phyloP scores from a whole-genome alignment of 2,113 vertebrate genomes.

The Ictalurus punctatus region DNA sequence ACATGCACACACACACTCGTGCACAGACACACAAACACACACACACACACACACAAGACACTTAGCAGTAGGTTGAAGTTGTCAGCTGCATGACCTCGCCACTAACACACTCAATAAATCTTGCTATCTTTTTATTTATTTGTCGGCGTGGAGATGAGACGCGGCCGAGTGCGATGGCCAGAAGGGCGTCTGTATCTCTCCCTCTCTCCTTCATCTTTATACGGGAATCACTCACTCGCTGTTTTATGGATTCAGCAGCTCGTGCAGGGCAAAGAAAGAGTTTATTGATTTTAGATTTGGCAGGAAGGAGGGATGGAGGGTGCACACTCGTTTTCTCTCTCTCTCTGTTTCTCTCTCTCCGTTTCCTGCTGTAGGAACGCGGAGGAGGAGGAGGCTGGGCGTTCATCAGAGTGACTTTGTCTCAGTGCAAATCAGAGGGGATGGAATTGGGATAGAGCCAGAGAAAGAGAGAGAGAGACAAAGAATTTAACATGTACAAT shows the following conservation, averaged over 20 bases:
- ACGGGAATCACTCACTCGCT: slow-evolving; percentile 65
- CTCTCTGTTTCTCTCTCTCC: background rate
- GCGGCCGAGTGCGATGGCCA: slow-evolving; percentile 15
- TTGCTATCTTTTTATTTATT: slow-evolving; percentile 33
- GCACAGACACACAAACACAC: background rate
- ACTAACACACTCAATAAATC: slow-evolving; percentile 42
- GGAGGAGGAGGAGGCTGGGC: background rate
- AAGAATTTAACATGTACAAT: background rate
- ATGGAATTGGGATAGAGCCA: slow-evolving; percentile 40
- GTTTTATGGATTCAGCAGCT: slow-evolving; percentile 74
- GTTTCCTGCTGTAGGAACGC: slow-evolving; percentile 22
- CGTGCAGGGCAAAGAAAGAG: slow-evolving; percentile 69
- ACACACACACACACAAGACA: background rate
- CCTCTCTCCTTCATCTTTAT: slow-evolving; percentile 66
- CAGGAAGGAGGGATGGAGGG: slow-evolving; percentile 57
- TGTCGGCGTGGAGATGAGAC: slow-evolving; percentile 8
- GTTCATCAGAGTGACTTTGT: slow-evolving; percentile 50
- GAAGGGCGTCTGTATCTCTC: slow-evolving; percentile 44
- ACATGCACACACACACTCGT: background rate
- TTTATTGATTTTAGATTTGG: slow-evolving; percentile 80
- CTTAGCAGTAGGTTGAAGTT: slow-evolving; percentile 19
- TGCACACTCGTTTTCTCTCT: slow-evolving; percentile 2
- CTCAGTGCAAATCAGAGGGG: slow-evolving; percentile 42
- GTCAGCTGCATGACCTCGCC: slow-evolving; percentile 34
- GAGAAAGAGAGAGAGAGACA: background rate